Percentiles rank a stretch among this genome's conserved stretches.
Conservation (phyloP, 2,797 vertebrate species). For the Melanotaenia maccullochi region DNA sequence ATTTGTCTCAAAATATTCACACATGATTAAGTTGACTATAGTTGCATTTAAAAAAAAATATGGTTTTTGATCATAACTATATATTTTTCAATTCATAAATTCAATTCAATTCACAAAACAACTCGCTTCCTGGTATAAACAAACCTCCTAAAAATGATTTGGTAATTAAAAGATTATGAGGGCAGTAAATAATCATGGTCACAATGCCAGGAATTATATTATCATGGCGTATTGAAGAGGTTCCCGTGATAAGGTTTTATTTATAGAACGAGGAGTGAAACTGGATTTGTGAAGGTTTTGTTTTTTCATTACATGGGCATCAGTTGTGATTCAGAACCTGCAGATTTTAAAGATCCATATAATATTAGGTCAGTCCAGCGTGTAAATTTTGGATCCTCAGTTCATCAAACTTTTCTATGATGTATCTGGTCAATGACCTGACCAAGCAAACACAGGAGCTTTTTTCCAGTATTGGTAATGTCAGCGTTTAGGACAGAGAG, state of each 20-base stretch:
- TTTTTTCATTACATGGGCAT: neutral
- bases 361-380: too few species aligned
- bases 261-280: neutral
- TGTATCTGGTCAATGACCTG: slow-evolving; percentile 40
- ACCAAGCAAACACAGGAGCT: slow-evolving; percentile 20
- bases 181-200: neutral
- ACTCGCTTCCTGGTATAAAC: neutral
- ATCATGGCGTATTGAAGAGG: neutral
- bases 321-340: neutral
- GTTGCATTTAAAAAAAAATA: slow-evolving; percentile 1
- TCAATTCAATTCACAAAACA: too few species aligned
- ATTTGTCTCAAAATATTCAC: neutral
- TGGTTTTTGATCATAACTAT: neutral
- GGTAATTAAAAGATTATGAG: neutral
- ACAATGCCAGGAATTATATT: slow-evolving; percentile 11
- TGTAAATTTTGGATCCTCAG: neutral
- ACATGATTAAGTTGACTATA: neutral
- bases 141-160: slow-evolving; percentile 1
- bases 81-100: too few species aligned
- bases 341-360: neutral
- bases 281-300: neutral
- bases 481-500: neutral
- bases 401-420: slow-evolving; percentile 43
- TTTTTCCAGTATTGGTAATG: slow-evolving; percentile 3
- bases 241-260: neutral